Conservation (phyloP, 2,888 invertebrate genomes). For the Ormia ochracea region DNA sequence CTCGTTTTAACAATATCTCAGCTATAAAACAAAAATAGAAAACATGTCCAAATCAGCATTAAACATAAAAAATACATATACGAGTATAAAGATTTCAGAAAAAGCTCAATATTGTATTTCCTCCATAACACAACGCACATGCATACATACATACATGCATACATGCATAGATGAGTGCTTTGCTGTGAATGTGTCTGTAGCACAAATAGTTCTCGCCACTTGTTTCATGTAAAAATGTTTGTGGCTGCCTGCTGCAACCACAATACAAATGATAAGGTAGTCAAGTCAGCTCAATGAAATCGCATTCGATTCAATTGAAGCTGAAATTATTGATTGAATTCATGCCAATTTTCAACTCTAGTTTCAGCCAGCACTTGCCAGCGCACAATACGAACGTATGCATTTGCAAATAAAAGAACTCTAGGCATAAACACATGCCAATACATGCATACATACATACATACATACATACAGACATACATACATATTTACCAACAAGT, state of each 20-base stretch:
- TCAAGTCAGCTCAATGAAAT: constrained; percentile 64
- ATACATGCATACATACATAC: neutral
- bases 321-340: constrained; percentile 72
- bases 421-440: neutral
- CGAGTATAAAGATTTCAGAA: neutral
- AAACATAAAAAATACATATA: too few species aligned
- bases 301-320: constrained; percentile 73
- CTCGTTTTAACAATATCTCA: neutral
- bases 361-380: constrained; percentile 63
- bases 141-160: neutral
- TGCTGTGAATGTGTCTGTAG: too few species aligned
- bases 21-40: neutral
- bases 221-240: neutral
- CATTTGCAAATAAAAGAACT: constrained; percentile 1
- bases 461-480: neutral
- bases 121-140: too few species aligned
- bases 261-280: constrained; percentile 48
- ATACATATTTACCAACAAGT: neutral
- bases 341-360: constrained; percentile 61
- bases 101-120: constrained; percentile 12
- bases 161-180: neutral
- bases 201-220: neutral
- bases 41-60: constrained; percentile 14
- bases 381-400: neutral
- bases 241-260: neutral